phyloP scores from a whole-genome alignment of 1,140 invertebrate species.

The Tetramorium alpestre region DNA sequence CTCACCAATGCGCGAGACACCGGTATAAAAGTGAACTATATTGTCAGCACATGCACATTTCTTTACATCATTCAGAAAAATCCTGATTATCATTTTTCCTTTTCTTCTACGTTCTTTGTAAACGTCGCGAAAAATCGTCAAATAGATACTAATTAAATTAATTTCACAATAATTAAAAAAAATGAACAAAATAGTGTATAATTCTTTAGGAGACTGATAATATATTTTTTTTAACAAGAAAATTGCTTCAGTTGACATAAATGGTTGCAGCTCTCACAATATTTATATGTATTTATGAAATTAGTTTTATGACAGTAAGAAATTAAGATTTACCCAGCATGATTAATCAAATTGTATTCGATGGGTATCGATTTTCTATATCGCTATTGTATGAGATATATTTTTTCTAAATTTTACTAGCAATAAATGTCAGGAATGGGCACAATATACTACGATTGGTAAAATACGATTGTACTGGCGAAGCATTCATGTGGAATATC shows the following conservation, averaged over 20 bases:
- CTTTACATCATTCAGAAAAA: background rate
- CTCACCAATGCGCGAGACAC: background rate
- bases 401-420: conserved; percentile 34
- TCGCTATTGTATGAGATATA: background rate
- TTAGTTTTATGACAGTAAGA: background rate
- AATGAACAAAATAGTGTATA: background rate
- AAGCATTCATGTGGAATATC: conserved; percentile 27
- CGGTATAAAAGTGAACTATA: background rate
- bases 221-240: background rate
- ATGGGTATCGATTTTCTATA: conserved; percentile 3
- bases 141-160: background rate
- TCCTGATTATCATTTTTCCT: background rate
- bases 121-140: background rate
- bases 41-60: background rate
- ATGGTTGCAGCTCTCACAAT: background rate
- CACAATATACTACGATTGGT: conserved; percentile 16
- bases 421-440: conserved; percentile 35
- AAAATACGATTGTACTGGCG: conserved; percentile 19
- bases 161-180: background rate
- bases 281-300: background rate
- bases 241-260: background rate
- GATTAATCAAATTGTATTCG: conserved; percentile 26
- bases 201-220: background rate
- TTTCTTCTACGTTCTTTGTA: background rate
- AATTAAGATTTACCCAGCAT: background rate